Evolutionary conservation across 2,888 invertebrate species (phyloP).

Genomic region (Eupithecia dodoneata): DNA sequence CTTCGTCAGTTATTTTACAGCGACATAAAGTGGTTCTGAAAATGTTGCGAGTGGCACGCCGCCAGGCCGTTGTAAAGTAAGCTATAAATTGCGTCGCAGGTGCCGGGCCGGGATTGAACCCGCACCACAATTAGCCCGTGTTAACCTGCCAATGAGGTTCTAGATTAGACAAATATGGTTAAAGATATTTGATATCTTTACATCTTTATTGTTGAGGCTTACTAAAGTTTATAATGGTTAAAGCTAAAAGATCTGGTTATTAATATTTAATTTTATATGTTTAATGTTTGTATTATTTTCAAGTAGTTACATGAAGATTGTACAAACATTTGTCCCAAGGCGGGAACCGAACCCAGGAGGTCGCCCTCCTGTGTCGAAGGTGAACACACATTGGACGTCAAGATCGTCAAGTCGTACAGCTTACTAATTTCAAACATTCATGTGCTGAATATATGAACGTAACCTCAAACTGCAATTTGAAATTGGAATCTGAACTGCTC

Average conservation of each 20-base stretch:
- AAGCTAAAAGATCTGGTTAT: no score
- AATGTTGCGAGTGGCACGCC: slow-evolving; percentile 57
- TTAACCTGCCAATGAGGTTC: slow-evolving; percentile 31
- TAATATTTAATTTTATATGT: no score
- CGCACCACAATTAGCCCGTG: slow-evolving; percentile 31
- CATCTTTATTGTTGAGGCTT: no score
- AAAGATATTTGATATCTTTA: background rate
- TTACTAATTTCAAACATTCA: no score
- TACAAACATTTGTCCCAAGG: no score
- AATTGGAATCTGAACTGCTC: slow-evolving; percentile 14
- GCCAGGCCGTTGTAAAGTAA: slow-evolving; percentile 66
- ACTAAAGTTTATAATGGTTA: no score
- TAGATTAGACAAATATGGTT: slow-evolving; percentile 12
- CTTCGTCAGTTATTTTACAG: slow-evolving; percentile 1
- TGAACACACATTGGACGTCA: no score
- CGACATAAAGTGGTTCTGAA: slow-evolving; percentile 18
- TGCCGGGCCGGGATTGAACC: slow-evolving; percentile 47
- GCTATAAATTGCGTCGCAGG: slow-evolving; percentile 64
- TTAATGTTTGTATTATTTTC: no score
- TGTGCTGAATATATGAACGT: background rate
- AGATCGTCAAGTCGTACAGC: no score
- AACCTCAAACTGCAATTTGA: slow-evolving; percentile 11
- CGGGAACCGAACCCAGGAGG: no score
- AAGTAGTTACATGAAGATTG: no score
- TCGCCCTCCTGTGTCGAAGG: no score